Evolutionary conservation across 2,888 invertebrate genomes (phyloP), one percentile per base, ranked within the genome.

Genomic region (Diarsia mendica): DNA sequence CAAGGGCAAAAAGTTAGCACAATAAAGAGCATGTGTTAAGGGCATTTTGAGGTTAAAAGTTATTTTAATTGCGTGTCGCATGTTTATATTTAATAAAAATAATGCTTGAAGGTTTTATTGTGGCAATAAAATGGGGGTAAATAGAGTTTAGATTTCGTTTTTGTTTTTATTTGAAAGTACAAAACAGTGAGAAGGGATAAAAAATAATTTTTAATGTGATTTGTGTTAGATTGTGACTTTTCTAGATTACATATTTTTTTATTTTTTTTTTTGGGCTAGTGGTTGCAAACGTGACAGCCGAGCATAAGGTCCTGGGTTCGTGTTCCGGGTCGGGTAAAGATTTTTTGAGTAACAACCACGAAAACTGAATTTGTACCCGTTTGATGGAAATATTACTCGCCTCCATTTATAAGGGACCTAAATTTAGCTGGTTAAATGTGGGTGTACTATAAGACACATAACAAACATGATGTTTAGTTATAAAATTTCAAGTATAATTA

Each of bases 51-150:
- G 77, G 77, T 77, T 33, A 63, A 49, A 67, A 77, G 61, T 55
- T 28, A 80, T 69, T 55, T 28, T 63, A 80, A 80, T 69, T 66
- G 68, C 80, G 72, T 80, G 80, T 69, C 55, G 28, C 77, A 77
- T 69, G 80, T n/a, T 61, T 80, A 66, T 80, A 66, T 55, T 33
- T n/a, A 15, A 44, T 46, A 63, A 15, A 64, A 28, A 58, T 66
- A 66, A 70, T 58, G 44, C 80, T 71, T 53, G 23, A 60, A 70
- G 20, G 48, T 68, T 67, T 80, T 60, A 77, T 65, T 55, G 55
- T n/a, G 13, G 46, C 33, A 61, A 77, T 77, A 49, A 71, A 80
- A 64, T 66, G 15, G 20, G 49, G 39, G 44, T 76, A 80, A 67
- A 64, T 60, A 18, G 20, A 53, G 44, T 46, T 77, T 53, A 33